phyloP scores from a whole-genome alignment of 2,888 invertebrate species.

The Dasysyrphus albostriatus region DNA sequence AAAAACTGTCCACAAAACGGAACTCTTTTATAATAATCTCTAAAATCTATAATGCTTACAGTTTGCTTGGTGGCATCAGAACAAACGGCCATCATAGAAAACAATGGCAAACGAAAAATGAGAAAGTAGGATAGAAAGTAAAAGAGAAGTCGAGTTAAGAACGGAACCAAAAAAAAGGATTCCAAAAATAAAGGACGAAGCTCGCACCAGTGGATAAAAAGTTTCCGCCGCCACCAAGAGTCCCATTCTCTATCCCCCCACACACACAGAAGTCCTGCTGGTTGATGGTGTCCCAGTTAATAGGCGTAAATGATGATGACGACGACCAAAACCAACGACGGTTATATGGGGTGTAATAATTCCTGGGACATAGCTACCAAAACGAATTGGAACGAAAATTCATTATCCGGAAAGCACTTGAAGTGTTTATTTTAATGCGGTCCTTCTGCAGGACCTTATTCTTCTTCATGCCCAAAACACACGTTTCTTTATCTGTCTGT shows the following conservation, averaged over 20 bases:
- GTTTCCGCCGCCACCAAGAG: conserved; percentile 43
- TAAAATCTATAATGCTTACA: conserved; percentile 8
- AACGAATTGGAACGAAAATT: conserved; percentile 76
- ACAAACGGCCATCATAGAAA: conserved; percentile 50
- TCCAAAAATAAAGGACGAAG: conserved; percentile 49
- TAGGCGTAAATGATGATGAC: conserved; percentile 60
- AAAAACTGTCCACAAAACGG: conserved; percentile 61
- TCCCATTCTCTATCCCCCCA: neutral
- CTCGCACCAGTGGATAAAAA: conserved; percentile 48
- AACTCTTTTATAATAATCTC: conserved; percentile 20
- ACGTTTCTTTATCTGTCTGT: conserved; percentile 45
- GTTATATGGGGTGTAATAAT: conserved; percentile 71
- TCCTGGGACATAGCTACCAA: conserved; percentile 65
- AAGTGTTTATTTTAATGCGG: conserved; percentile 77
- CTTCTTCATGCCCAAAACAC: conserved; percentile 65
- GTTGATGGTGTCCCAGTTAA: conserved; percentile 66
- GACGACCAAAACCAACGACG: conserved; percentile 25
- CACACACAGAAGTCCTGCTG: conserved; percentile 6
- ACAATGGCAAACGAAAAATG: conserved; percentile 36
- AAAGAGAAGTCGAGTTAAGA: conserved; percentile 16
- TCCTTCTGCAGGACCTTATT: conserved; percentile 67
- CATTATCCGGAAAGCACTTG: conserved; percentile 78
- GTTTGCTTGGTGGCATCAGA: conserved; percentile 13
- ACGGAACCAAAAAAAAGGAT: conserved; percentile 25
- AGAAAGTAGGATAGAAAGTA: conserved; percentile 4